Conservation (phyloP, 2,888 invertebrate genomes). For the Agrotis segetum region DNA sequence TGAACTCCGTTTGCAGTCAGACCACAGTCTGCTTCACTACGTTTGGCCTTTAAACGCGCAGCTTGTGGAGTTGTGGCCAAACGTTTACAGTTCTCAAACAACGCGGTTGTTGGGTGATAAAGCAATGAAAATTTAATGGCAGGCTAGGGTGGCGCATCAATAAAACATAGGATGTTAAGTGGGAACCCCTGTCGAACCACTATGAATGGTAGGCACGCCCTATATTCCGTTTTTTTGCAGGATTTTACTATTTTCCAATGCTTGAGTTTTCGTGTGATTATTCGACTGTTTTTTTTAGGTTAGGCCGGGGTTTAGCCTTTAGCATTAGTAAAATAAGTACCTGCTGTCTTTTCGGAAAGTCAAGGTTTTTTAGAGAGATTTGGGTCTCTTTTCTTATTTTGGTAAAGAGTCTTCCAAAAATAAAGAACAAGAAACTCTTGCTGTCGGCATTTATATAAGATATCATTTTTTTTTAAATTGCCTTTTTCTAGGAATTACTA, state of each 20-base stretch:
- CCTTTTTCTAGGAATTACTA: too few species aligned
- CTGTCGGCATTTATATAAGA: too few species aligned
- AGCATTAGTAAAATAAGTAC: too few species aligned
- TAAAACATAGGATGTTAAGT: slow-evolving; percentile 86
- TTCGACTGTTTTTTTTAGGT: neutral
- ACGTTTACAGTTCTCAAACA: slow-evolving; percentile 54
- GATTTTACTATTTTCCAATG: slow-evolving; percentile 32
- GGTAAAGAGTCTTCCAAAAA: too few species aligned
- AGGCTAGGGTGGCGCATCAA: slow-evolving; percentile 76
- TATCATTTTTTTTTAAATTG: too few species aligned
- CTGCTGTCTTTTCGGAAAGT: too few species aligned
- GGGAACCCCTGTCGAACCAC: slow-evolving; percentile 79
- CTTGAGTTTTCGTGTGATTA: slow-evolving; percentile 10
- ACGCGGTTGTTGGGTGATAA: slow-evolving; percentile 69
- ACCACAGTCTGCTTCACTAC: neutral
- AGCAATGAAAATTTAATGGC: slow-evolving; percentile 84
- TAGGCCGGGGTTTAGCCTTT: too few species aligned
- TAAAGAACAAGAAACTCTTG: too few species aligned
- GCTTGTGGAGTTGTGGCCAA: neutral
- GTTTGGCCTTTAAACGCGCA: neutral
- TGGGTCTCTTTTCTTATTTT: too few species aligned
- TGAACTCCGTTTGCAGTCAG: neutral
- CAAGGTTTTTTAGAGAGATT: too few species aligned
- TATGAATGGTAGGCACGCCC: slow-evolving; percentile 64
- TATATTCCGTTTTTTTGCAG: slow-evolving; percentile 70